Conservation (phyloP, 2,888 invertebrate species). For the Oscheius sp. region DNA sequence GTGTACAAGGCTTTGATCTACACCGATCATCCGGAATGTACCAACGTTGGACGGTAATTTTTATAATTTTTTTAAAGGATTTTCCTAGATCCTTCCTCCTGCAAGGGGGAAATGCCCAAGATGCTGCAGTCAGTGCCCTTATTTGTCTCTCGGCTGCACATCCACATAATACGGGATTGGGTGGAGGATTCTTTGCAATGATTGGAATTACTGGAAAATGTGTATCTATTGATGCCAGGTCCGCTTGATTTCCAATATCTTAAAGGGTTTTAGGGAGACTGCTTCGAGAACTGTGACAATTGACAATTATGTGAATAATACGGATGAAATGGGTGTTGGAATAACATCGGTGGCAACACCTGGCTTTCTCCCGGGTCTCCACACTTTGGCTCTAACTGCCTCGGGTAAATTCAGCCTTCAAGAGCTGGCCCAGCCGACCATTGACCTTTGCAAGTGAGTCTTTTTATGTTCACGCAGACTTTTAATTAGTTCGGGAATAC, state of each 20-base stretch:
- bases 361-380: constrained; percentile 46
- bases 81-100: constrained; percentile 43
- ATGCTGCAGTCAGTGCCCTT: constrained; percentile 48
- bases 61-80: not conserved
- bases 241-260: not conserved
- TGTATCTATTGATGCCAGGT: constrained; percentile 41
- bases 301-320: constrained; percentile 18
- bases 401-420: constrained; percentile 36
- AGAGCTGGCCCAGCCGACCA: constrained; percentile 37
- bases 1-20: constrained; percentile 38
- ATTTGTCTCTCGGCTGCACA: constrained; percentile 51
- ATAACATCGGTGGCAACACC: constrained; percentile 43
- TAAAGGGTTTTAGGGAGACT: constrained; percentile 31
- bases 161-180: constrained; percentile 50
- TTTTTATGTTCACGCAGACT: not conserved
- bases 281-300: constrained; percentile 32
- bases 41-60: constrained; percentile 38
- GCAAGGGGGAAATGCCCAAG: constrained; percentile 58
- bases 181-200: constrained; percentile 47
- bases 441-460: constrained; percentile 38
- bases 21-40: constrained; percentile 38
- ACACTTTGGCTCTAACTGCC: constrained; percentile 38
- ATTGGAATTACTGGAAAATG: constrained; percentile 36
- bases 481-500: constrained; percentile 40
- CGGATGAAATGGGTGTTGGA: constrained; percentile 33